These are phyloP conservation scores for Harmothoe impar DNA, from an alignment of 2,888 invertebrate species.

Conservation along the genomic window DNA sequence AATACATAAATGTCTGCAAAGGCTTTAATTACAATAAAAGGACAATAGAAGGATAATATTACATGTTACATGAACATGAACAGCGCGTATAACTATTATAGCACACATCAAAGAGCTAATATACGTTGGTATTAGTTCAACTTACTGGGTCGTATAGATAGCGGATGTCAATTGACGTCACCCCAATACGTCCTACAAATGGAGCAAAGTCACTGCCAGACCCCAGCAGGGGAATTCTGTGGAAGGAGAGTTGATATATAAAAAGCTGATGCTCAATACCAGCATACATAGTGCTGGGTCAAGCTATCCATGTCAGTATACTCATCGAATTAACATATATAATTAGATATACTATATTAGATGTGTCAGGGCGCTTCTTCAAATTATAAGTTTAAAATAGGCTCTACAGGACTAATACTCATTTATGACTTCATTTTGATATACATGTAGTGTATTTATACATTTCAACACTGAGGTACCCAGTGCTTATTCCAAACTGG, in stretches of 20 bases:
- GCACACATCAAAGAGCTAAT: too few relatives aligned
- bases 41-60: neutral
- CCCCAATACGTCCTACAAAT: conserved; percentile 83
- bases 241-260: conserved; percentile 2
- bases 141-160: conserved; percentile 78
- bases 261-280: neutral
- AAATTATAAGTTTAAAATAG: too few relatives aligned
- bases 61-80: neutral
- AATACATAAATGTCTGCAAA: neutral
- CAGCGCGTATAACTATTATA: neutral
- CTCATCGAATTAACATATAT: too few relatives aligned
- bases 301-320: neutral
- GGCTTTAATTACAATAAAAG: neutral
- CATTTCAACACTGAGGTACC: too few relatives aligned
- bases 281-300: neutral
- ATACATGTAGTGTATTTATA: too few relatives aligned
- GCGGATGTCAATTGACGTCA: conserved; percentile 84
- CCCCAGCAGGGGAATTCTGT: conserved; percentile 78
- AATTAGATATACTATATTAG: too few relatives aligned
- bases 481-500: too few relatives aligned
- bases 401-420: too few relatives aligned
- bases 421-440: too few relatives aligned
- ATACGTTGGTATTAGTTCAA: too few relatives aligned
- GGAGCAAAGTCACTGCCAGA: conserved; percentile 84
- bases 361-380: too few relatives aligned